Conservation (phyloP, 2,113 vertebrate species). For the Nettapus auritus region DNA sequence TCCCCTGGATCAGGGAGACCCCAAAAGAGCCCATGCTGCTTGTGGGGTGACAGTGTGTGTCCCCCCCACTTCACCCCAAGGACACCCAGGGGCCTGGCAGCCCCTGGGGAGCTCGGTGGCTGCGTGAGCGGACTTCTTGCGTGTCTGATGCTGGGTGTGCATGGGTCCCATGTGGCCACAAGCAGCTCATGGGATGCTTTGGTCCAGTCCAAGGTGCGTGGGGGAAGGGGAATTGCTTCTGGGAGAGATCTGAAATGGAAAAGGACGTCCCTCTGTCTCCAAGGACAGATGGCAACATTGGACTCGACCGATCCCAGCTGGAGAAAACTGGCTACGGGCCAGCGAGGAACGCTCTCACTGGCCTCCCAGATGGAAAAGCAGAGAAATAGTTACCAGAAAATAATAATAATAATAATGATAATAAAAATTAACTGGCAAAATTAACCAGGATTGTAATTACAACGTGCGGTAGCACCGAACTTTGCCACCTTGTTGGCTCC, state of each 20-base stretch:
- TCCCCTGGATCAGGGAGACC: neutral
- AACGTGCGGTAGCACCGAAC: neutral
- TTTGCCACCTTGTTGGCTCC: neutral
- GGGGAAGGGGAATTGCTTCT: neutral
- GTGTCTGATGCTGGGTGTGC: rapidly evolving
- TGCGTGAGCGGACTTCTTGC: neutral
- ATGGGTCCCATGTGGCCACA: rapidly evolving
- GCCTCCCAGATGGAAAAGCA: conserved; percentile 63
- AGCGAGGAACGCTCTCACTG: conserved; percentile 51
- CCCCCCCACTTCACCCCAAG: neutral
- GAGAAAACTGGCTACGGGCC: conserved; percentile 50
- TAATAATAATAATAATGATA: neutral
- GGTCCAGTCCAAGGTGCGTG: rapidly evolving
- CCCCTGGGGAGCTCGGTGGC: neutral
- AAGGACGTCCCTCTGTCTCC: conserved; percentile 9
- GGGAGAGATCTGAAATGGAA: conserved; percentile 1
- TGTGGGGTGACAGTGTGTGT: neutral
- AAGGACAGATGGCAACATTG: conserved; percentile 64
- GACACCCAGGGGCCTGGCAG: no score
- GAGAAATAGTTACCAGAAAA: neutral
- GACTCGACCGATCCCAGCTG: conserved; percentile 61
- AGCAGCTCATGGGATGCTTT: neutral
- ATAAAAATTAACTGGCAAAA: neutral
- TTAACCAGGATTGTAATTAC: neutral
- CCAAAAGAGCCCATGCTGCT: neutral